Evolutionary conservation across 2,113 vertebrate genomes (phyloP).

Genomic region (Apodemus sylvaticus): DNA sequence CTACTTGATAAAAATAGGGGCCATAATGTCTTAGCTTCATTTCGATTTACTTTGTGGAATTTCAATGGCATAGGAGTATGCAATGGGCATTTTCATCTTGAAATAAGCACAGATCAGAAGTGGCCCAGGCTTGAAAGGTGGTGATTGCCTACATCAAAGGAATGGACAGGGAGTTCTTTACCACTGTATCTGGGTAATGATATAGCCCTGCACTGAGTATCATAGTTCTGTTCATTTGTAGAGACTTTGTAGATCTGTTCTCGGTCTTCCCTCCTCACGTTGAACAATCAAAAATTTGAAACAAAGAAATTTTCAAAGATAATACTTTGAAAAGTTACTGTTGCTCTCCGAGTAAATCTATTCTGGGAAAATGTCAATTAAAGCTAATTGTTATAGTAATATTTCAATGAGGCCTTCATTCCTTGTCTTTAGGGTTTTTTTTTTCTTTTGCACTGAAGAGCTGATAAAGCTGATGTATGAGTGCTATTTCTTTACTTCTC

Average conservation of each 20-base stretch:
- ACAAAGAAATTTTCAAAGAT: too few species aligned
- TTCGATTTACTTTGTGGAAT: constrained; percentile 16
- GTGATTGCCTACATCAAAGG: not conserved
- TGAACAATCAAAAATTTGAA: not conserved
- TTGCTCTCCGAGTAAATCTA: not conserved
- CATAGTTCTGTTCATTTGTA: not conserved
- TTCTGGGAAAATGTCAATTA: not conserved
- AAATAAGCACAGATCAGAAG: not conserved
- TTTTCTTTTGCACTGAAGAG: not conserved
- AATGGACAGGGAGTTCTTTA: not conserved
- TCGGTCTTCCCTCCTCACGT: not conserved
- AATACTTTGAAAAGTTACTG: not conserved
- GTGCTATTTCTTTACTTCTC: not conserved
- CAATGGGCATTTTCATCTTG: not conserved
- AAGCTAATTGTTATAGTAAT: not conserved
- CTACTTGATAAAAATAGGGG: not conserved
- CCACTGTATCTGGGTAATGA: not conserved
- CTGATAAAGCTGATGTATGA: not conserved
- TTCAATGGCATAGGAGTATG: not conserved
- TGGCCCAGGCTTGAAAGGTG: not conserved
- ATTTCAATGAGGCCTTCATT: not conserved
- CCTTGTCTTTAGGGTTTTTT: not conserved
- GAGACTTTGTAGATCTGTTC: not conserved
- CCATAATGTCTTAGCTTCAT: not conserved
- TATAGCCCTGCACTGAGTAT: not conserved